Evolutionary conservation across 2,888 invertebrate genomes (phyloP).

Genomic region (Lathronympha strigana): DNA sequence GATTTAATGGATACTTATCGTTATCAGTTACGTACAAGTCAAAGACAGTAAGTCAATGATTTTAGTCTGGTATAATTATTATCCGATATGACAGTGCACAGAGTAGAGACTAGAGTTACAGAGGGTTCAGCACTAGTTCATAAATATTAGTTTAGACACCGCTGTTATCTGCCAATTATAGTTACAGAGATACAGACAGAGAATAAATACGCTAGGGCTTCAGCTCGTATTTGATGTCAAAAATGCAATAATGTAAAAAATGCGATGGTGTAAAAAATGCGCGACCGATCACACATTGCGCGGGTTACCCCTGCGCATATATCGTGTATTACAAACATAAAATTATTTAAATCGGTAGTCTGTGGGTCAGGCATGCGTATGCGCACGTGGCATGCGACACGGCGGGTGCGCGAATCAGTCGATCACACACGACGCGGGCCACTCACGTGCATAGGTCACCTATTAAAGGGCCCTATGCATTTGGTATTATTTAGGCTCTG

Average conservation of each 20-base stretch:
- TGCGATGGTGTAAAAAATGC: too few species aligned
- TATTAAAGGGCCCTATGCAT: not conserved
- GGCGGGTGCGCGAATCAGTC: not conserved
- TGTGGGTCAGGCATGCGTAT: constrained; percentile 1
- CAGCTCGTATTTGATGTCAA: too few species aligned
- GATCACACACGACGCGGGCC: not conserved
- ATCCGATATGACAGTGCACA: not conserved
- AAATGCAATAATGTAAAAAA: too few species aligned
- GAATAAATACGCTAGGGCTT: too few species aligned
- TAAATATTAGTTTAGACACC: too few species aligned
- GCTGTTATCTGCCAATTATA: too few species aligned
- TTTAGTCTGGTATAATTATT: not conserved
- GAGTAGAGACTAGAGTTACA: not conserved
- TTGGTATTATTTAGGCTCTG: too few species aligned
- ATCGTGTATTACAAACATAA: too few species aligned
- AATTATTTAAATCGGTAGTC: too few species aligned
- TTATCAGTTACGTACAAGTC: constrained; percentile 14
- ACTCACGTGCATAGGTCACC: constrained; percentile 8
- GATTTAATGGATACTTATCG: constrained; percentile 19
- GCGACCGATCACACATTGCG: too few species aligned
- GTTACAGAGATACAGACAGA: too few species aligned
- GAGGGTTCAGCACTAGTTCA: not conserved
- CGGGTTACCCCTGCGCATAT: too few species aligned
- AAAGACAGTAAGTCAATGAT: constrained; percentile 6
- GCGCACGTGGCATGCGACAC: constrained; percentile 16